Conservation (phyloP, 1,140 invertebrate species). For the Vanessa tameamea region DNA sequence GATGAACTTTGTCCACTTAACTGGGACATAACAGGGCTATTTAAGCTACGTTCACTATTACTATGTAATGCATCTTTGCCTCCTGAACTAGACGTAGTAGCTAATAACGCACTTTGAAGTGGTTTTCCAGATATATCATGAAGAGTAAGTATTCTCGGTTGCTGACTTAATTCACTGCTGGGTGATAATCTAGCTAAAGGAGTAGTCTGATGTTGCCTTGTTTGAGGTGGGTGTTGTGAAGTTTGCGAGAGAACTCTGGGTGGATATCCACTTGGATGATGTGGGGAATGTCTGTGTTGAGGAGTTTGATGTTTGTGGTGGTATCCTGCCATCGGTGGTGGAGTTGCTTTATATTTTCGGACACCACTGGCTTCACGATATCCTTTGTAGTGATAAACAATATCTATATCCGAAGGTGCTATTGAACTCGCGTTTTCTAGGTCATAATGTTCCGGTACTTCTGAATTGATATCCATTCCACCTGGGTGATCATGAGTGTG, state of each 20-base stretch:
- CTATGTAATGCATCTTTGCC: constrained; percentile 91
- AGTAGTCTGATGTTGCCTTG: constrained; percentile 90
- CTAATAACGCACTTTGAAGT: constrained; percentile 91
- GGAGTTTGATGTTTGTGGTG: constrained; percentile 89
- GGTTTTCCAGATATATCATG: constrained; percentile 97
- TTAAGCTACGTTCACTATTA: constrained; percentile 93
- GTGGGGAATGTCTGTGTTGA: constrained; percentile 87
- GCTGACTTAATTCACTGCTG: constrained; percentile 94
- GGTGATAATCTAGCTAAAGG: constrained; percentile 94
- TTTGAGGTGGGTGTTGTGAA: constrained; percentile 82
- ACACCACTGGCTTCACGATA: constrained; percentile 90
- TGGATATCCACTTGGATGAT: constrained; percentile 85
- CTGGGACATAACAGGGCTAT: constrained; percentile 95
- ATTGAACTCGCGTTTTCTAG: constrained; percentile 98
- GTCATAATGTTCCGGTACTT: constrained; percentile 97
- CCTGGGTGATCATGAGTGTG: constrained; percentile 85
- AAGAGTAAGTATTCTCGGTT: constrained; percentile 93
- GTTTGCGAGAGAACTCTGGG: constrained; percentile 86
- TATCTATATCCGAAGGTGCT: constrained; percentile 97
- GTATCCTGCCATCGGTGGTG: constrained; percentile 86
- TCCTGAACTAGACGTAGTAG: constrained; percentile 92
- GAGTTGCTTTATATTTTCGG: constrained; percentile 91
- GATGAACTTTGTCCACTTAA: constrained; percentile 91
- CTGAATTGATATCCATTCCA: constrained; percentile 86
- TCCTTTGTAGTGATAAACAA: constrained; percentile 98